These are phyloP conservation scores for Drosophila peninsularis DNA, from an alignment of 2,888 invertebrate species.

Conservation along the genomic window DNA sequence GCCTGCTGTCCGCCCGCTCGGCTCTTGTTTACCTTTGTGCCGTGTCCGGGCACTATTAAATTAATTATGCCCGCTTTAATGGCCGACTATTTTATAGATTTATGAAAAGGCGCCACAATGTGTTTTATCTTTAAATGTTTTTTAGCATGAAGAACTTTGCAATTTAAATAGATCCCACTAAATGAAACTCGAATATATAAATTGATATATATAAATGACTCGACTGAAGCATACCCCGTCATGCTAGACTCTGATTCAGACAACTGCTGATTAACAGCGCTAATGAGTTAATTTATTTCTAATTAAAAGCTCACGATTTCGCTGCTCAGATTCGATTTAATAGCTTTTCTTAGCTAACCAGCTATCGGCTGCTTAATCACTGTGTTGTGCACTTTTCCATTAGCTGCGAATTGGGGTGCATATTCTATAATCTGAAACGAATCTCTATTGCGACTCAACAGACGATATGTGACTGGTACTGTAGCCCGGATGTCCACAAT, in stretches of 20 bases:
- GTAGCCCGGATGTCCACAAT: conserved; percentile 18
- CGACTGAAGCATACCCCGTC: neutral
- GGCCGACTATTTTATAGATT: conserved; percentile 55
- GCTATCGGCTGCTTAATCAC: conserved; percentile 15
- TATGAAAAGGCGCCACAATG: conserved; percentile 44
- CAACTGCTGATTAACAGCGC: neutral
- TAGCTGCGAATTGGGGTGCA: conserved; percentile 9
- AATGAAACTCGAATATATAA: conserved; percentile 28
- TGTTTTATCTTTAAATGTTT: conserved; percentile 43
- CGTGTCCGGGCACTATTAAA: conserved; percentile 60
- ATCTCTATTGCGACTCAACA: conserved; percentile 43
- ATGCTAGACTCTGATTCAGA: no score
- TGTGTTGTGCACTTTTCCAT: conserved; percentile 26
- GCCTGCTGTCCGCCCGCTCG: conserved; percentile 4
- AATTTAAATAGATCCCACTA: conserved; percentile 30
- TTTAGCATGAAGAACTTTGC: conserved; percentile 44
- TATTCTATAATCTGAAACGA: conserved; percentile 25
- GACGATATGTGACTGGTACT: conserved; percentile 18
- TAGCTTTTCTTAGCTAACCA: neutral
- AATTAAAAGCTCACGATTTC: conserved; percentile 7
- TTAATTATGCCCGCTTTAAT: conserved; percentile 69
- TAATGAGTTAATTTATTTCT: conserved; percentile 1
- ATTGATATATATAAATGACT: conserved; percentile 2
- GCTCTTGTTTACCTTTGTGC: conserved; percentile 49
- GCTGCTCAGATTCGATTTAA: neutral